Evolutionary conservation across 1,140 invertebrate species (phyloP).

Genomic region (Stegodyphus mimosarum): DNA sequence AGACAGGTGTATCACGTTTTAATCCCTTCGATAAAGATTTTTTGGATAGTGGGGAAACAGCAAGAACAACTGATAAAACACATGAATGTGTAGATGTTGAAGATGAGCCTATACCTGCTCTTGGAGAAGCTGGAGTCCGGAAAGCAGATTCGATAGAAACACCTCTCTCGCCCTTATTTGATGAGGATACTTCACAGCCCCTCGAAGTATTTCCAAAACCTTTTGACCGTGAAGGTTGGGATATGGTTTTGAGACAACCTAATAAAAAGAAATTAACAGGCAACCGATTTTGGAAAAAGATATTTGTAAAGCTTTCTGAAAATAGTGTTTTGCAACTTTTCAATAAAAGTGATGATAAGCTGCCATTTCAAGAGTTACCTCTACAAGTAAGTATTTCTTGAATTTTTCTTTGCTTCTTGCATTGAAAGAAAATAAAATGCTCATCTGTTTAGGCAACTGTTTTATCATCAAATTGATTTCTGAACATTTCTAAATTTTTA

Average conservation of each 20-base stretch:
- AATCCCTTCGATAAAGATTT: slow-evolving; percentile 85
- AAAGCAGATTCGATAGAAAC: slow-evolving; percentile 63
- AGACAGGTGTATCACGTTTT: slow-evolving; percentile 66
- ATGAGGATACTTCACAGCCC: slow-evolving; percentile 92
- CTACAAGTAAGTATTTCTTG: slow-evolving; percentile 76
- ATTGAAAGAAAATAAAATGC: too few species aligned
- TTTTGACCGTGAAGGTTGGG: slow-evolving; percentile 90
- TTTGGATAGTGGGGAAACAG: slow-evolving; percentile 66
- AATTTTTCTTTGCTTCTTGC: too few species aligned
- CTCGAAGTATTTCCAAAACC: slow-evolving; percentile 88
- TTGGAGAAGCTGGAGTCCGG: slow-evolving; percentile 56
- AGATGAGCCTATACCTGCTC: slow-evolving; percentile 53
- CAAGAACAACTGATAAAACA: slow-evolving; percentile 63
- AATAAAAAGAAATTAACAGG: slow-evolving; percentile 99
- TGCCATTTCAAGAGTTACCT: slow-evolving; percentile 78
- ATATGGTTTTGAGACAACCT: slow-evolving; percentile 94
- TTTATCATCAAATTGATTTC: too few species aligned
- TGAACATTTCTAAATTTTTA: too few species aligned
- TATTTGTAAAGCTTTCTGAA: slow-evolving; percentile 87
- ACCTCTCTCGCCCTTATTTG: slow-evolving; percentile 80
- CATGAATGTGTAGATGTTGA: slow-evolving; percentile 37
- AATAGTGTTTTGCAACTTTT: slow-evolving; percentile 87
- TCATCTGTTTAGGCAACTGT: too few species aligned
- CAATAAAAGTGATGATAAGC: slow-evolving; percentile 84
- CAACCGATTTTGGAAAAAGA: slow-evolving; percentile 95